A percentile compares a stretch with the other conserved stretches of the same genome.
These are phyloP conservation scores for Oscheius sp. DNA, from an alignment of 2,888 invertebrate species.

Conservation along the genomic window DNA sequence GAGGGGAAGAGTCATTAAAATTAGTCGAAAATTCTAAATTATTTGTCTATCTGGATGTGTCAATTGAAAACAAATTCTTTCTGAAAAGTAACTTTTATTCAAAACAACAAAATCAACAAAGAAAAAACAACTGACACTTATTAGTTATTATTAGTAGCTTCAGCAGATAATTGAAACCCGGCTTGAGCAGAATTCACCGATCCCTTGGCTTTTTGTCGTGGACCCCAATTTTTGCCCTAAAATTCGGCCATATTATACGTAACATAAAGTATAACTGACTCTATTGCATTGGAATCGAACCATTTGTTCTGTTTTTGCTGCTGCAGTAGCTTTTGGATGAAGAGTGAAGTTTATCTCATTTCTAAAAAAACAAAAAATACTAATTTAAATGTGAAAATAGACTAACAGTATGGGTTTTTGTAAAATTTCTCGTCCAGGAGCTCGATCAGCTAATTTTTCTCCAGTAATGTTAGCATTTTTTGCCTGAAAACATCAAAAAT, in stretches of 20 bases:
- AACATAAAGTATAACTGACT: conserved; percentile 21
- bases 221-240: conserved; percentile 69
- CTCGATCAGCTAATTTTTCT: conserved; percentile 37
- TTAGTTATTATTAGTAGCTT: background rate
- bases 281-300: conserved; percentile 69
- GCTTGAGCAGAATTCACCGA: conserved; percentile 65
- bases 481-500: conserved; percentile 40
- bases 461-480: conserved; percentile 40
- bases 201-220: conserved; percentile 68
- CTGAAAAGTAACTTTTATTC: no score
- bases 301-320: conserved; percentile 55
- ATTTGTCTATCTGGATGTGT: no score
- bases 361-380: conserved; percentile 34
- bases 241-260: background rate
- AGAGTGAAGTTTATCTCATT: conserved; percentile 56
- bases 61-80: no score
- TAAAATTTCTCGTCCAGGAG: conserved; percentile 43
- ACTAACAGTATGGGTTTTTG: conserved; percentile 15
- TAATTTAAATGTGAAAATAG: background rate
- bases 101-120: no score
- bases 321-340: conserved; percentile 58
- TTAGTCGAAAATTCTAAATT: no score
- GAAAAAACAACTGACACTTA: no score
- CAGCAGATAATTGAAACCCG: conserved; percentile 46
- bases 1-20: no score